Percentiles rank a stretch among this genome's conserved stretches.
phyloP scores from a whole-genome alignment of 2,797 vertebrate genomes.

The Melanotaenia nigrans region DNA sequence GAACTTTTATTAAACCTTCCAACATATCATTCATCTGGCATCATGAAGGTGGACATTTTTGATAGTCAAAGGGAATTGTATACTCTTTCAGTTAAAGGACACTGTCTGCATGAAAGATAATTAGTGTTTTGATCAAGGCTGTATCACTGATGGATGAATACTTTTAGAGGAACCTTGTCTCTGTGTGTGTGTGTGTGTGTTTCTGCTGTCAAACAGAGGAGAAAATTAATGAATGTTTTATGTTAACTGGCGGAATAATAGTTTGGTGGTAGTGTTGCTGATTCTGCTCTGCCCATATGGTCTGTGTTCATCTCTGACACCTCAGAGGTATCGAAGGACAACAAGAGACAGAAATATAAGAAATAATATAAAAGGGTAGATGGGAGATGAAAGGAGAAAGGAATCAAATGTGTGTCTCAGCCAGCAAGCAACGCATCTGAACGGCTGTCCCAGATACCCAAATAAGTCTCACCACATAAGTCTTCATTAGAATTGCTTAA shows the following conservation, averaged over 20 bases:
- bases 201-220: conserved; percentile 14
- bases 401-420: conserved; percentile 39
- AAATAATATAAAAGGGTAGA: conserved; percentile 5
- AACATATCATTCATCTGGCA: background rate
- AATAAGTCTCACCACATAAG: conserved; percentile 77
- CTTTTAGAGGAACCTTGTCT: too few relatives aligned
- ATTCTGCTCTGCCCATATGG: conserved; percentile 49
- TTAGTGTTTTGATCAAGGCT: too few relatives aligned
- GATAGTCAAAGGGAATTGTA: too few relatives aligned
- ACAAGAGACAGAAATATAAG: conserved; percentile 27
- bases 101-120: too few relatives aligned
- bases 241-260: conserved; percentile 25
- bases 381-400: conserved; percentile 36
- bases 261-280: conserved; percentile 27
- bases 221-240: conserved; percentile 22
- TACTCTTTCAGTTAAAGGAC: too few relatives aligned
- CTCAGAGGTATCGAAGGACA: conserved; percentile 40
- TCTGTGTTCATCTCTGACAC: conserved; percentile 52
- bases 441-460: conserved; percentile 77
- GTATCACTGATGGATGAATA: too few relatives aligned
- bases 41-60: background rate
- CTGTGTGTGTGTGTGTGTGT: too few relatives aligned
- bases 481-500: conserved; percentile 64
- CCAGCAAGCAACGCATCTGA: conserved; percentile 59
- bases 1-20: background rate